Evolutionary conservation across 2,888 invertebrate genomes (phyloP), one percentile per base, ranked within the genome.

Genomic region (Patella pellucida): DNA sequence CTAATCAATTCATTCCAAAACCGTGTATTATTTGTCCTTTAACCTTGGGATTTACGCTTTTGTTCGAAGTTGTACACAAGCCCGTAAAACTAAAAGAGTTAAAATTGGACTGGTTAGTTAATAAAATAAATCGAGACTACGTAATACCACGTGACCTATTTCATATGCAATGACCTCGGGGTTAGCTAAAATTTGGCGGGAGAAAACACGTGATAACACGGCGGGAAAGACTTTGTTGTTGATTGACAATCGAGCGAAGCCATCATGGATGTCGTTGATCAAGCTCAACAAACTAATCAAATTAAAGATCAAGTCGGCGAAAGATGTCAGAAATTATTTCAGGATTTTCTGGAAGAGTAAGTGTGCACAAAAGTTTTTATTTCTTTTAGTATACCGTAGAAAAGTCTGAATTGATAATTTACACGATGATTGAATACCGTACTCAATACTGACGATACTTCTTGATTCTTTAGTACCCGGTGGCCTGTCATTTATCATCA

Each of bases 291-390:
- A 68, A 85, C 87, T 1, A 89, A 89, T 71, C 87, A 87, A 81
- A 88, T 90, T 54, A 95, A 95, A 89, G 98, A 99, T 91, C 96
- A 96, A 89, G 95, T 99, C 84, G 98, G 97, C 82, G 94, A 96
- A 62, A 94, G 97, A 77, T 97, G 97, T 89, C 98, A 98, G 91
- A 97, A 97, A 91, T 92, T 98, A 68, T 99, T 99, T 91, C 97
- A 97, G 90, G 97, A 97, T 91, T 99, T 99, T 88, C 93, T 99
- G 50, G 96, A 97, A 91, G 97, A 97, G 96, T 98, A 85, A 88
- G 91, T 86, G 50, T 41, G n/a, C n/a, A 1, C 9, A 41, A 41
- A 41, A 41, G 41, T 9, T 41, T 9, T 31, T 31, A 31, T 31
- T 5, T 3, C 3, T 31, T 31, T 31, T 31, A 31, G 4, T 31